phyloP scores from a whole-genome alignment of 2,797 vertebrate genomes.

The Cossypha niveicapilla region DNA sequence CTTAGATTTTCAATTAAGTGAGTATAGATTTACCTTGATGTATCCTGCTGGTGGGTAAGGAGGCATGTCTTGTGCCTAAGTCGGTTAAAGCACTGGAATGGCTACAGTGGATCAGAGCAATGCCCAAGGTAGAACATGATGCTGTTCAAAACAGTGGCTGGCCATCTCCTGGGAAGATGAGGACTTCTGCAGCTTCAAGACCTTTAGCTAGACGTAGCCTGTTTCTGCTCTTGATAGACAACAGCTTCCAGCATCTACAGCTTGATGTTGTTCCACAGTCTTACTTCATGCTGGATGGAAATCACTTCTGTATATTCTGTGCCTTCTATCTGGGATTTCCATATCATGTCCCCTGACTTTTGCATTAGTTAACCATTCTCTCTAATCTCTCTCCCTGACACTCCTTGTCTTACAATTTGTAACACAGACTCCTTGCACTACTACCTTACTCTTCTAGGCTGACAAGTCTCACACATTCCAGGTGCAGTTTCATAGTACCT shows the following conservation, averaged over 20 bases:
- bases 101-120: not conserved
- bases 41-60: no score
- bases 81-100: not conserved
- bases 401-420: not conserved
- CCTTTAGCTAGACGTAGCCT: not conserved
- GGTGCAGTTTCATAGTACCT: not conserved
- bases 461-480: not conserved
- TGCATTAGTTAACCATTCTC: not conserved
- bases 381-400: not conserved
- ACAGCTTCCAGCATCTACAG: not conserved
- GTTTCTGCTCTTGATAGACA: not conserved
- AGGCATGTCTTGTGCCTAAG: not conserved
- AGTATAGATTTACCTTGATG: not conserved
- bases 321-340: not conserved
- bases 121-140: fast-evolving
- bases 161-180: not conserved
- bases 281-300: not conserved
- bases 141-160: not conserved
- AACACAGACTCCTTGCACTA: not conserved
- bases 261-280: not conserved
- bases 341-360: not conserved
- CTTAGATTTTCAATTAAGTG: not conserved
- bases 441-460: not conserved
- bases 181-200: not conserved
- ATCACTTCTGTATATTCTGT: not conserved